Evolutionary conservation across 2,797 vertebrate species (phyloP), one percentile per base, ranked within the genome.

Genomic region (Denticeps clupeoides): DNA sequence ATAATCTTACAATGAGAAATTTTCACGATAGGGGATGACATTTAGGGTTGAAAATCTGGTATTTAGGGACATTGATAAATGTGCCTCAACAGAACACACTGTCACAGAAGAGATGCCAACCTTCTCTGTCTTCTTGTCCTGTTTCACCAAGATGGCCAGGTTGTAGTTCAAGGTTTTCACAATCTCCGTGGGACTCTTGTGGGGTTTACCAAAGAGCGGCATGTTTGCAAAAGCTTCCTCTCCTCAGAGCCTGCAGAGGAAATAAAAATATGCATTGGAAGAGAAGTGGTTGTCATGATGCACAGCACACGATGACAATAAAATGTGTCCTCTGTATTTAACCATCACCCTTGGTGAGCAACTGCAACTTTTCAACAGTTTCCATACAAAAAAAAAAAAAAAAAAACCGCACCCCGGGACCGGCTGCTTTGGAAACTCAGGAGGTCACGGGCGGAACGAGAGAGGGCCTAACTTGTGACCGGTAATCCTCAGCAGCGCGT

Each of bases 121-220:
- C 90, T 96, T 98, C 43, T 96, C 93, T 33, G 90, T 86, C 79
- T 95, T 98, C 80, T 92, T 97, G 35, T 95, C 90, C 69, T 97
- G 93, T 58, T 95, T 98, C 63, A 94, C 85, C 70, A 97, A 81
- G 66, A 92, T 81, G 43, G 84, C 80, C 84, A 98, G 66, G 75
- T 93, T 95, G 60, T 98, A 93, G 75, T 90, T 96, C 58, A 98
- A 74, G 40, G 79, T 85, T 79, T 80, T 89, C 71, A 95, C 92
- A 48, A 93, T 90, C 70, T 97, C 93, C 8, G 85, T 83, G 19
- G 93, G 93, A 77, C 82, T 93, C 84, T 95, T 98, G 74, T 94
- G 92, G 4, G 93, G 90, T 82, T 94, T 98, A 72, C 91, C 90
- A 64, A 98, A 98, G 67, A 98, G 85, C 56, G 93, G 93, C 93